Evolutionary conservation across 2,113 vertebrate genomes (phyloP).

Genomic region (Tauraco erythrolophus): DNA sequence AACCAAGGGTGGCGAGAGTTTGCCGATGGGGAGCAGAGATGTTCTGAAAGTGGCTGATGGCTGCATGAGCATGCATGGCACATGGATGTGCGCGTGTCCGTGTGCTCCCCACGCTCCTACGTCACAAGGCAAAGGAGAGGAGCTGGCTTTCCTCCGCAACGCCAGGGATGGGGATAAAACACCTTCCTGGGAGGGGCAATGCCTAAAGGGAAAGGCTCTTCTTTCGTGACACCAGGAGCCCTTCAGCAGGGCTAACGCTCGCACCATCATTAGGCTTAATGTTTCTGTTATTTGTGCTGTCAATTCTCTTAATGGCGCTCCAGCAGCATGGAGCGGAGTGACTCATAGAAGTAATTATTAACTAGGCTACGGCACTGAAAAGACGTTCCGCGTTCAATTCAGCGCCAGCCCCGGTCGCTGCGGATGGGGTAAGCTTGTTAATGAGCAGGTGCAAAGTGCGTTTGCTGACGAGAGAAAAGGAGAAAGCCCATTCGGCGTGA

Average conservation of each 20-base stretch:
- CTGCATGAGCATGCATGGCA: accelerated
- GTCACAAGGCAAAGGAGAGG: not conserved
- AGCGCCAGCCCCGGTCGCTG: not conserved
- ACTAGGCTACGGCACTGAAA: constrained; percentile 41
- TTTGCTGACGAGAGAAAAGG: not conserved
- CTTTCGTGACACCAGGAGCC: not conserved
- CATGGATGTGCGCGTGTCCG: accelerated
- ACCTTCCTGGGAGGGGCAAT: not conserved
- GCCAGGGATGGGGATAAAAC: not conserved
- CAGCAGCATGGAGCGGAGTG: constrained; percentile 60
- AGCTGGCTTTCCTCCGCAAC: not conserved
- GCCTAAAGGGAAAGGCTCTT: not conserved
- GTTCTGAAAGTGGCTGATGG: not conserved
- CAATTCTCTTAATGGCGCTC: constrained; percentile 53
- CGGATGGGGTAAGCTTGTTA: not conserved
- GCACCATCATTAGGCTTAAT: constrained; percentile 43
- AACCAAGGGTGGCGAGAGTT: not conserved
- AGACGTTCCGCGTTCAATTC: constrained; percentile 21
- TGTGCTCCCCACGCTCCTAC: not conserved
- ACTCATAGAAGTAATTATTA: constrained; percentile 66
- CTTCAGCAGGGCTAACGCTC: not conserved
- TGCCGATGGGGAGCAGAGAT: accelerated
- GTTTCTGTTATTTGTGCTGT: constrained; percentile 63
- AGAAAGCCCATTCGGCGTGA: not conserved
- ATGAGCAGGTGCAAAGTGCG: constrained; percentile 1